Evolutionary conservation across 2,113 vertebrate species (phyloP).

Genomic region (Tachuris rubrigastra): DNA sequence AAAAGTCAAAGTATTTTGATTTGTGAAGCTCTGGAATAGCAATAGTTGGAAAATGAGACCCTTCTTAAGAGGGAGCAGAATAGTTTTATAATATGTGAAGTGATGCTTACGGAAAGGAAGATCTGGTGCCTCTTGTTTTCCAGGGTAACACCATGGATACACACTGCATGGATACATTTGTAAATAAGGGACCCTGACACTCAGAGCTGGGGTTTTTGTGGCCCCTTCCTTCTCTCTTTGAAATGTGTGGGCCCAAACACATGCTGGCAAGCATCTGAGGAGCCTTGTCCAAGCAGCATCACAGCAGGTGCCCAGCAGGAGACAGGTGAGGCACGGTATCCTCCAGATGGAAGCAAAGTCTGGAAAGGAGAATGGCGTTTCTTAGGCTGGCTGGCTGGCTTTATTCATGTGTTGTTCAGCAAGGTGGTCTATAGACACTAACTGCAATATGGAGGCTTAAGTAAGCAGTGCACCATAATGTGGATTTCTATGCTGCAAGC

Average conservation of each 20-base stretch:
- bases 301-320: rapidly evolving
- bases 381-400: neutral
- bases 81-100: neutral
- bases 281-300: neutral
- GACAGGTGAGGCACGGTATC: rapidly evolving
- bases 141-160: neutral
- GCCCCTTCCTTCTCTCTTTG: neutral
- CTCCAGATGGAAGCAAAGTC: neutral
- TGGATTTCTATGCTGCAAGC: neutral
- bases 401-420: neutral
- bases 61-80: neutral
- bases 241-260: neutral
- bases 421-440: neutral
- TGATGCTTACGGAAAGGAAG: neutral
- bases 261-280: rapidly evolving
- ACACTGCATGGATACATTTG: neutral
- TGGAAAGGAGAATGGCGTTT: neutral
- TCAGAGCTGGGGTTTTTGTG: neutral
- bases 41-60: neutral
- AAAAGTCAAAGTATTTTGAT: neutral
- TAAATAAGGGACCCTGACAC: neutral
- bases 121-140: neutral
- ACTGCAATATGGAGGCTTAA: neutral
- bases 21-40: neutral
- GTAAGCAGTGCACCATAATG: neutral